Conservation (phyloP, 1,140 invertebrate genomes). For the Oncopeltus fasciatus region DNA sequence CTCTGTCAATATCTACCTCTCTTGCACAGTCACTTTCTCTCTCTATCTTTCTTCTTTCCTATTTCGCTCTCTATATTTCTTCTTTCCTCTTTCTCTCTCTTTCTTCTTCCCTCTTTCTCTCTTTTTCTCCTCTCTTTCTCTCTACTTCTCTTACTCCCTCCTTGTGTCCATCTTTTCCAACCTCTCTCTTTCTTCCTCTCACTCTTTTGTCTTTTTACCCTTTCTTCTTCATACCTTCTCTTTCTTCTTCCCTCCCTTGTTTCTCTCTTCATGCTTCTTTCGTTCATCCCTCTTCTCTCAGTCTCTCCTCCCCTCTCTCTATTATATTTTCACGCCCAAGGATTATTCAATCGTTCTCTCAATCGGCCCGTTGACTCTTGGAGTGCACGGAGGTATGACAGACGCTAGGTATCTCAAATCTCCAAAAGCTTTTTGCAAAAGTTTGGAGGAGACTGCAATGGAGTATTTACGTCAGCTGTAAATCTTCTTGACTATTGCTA, state of each 20-base stretch:
- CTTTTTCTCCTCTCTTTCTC: not conserved
- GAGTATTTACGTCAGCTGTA: too few relatives aligned
- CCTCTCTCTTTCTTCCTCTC: not conserved
- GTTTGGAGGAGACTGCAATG: too few relatives aligned
- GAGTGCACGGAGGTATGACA: too few relatives aligned
- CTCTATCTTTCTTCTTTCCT: not conserved
- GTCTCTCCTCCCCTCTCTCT: not conserved
- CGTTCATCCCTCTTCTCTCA: not conserved
- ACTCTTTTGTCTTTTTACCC: not conserved
- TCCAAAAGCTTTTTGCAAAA: too few relatives aligned
- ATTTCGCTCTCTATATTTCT: not conserved
- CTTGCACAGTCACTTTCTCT: not conserved
- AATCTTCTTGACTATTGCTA: too few relatives aligned
- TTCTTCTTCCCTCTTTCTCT: not conserved
- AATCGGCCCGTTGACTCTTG: too few relatives aligned
- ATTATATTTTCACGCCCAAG: not conserved
- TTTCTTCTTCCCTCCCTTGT: not conserved
- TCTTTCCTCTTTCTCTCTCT: not conserved
- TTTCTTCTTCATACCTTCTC: not conserved
- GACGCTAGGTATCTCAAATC: too few relatives aligned
- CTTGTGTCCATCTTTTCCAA: not conserved
- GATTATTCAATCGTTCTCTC: too few relatives aligned
- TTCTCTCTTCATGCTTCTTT: not conserved
- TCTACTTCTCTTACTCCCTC: not conserved
- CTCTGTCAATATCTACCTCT: not conserved